Conservation (phyloP, 2,888 invertebrate species). For the Hypomecis atomaria region DNA sequence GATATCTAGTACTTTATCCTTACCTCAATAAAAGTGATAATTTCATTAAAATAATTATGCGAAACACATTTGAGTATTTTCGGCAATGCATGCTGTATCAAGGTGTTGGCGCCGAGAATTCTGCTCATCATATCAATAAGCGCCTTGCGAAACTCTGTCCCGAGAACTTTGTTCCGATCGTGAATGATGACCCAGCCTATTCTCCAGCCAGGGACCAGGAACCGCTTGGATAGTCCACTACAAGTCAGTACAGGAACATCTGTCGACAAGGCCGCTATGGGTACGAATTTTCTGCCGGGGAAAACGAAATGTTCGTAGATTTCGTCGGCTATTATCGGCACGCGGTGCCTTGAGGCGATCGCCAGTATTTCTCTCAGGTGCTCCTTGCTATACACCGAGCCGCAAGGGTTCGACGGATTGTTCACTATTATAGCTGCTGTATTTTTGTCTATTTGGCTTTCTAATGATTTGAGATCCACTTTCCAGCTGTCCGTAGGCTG, state of each 20-base stretch:
- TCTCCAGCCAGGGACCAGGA: slow-evolving; percentile 98
- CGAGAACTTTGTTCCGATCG: slow-evolving; percentile 89
- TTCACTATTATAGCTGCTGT: slow-evolving; percentile 96
- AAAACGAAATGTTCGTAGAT: slow-evolving; percentile 98
- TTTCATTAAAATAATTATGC: slow-evolving; percentile 90
- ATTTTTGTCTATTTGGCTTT: slow-evolving; percentile 93
- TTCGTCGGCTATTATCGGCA: slow-evolving; percentile 98
- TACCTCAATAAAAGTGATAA: slow-evolving; percentile 82
- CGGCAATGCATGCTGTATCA: slow-evolving; percentile 95
- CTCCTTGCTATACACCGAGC: slow-evolving; percentile 93
- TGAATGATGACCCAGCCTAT: slow-evolving; percentile 98
- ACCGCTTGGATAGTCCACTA: slow-evolving; percentile 97
- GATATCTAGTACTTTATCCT: slow-evolving; percentile 35
- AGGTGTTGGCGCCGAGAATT: slow-evolving; percentile 95
- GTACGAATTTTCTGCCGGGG: slow-evolving; percentile 89
- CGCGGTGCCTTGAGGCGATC: slow-evolving; percentile 89
- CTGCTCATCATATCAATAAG: slow-evolving; percentile 89
- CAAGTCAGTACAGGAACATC: slow-evolving; percentile 97
- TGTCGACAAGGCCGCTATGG: slow-evolving; percentile 92
- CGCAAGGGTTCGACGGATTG: slow-evolving; percentile 99
- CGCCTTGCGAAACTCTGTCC: slow-evolving; percentile 77
- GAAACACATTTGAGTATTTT: slow-evolving; percentile 93
- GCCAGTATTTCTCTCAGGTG: slow-evolving; percentile 93
- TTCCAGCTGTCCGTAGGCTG: slow-evolving; percentile 94
- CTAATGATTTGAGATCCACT: slow-evolving; percentile 93